Evolutionary conservation across 2,797 vertebrate species (phyloP), one percentile per base, ranked within the genome.

Genomic region (Macropus fuliginosus): DNA sequence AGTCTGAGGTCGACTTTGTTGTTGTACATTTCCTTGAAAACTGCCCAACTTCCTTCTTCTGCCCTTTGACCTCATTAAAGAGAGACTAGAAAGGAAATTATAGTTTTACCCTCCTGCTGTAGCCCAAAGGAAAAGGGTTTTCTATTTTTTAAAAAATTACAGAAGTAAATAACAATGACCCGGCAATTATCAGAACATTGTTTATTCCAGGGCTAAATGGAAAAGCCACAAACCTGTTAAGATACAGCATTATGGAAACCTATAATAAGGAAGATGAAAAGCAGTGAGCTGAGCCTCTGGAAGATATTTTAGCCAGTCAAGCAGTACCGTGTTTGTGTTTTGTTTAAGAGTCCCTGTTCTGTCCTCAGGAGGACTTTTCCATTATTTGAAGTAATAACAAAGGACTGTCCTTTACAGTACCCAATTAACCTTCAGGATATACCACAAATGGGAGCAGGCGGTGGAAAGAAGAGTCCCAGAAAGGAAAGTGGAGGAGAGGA

Each of bases 21-120:
- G 91, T 62, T 91, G 0, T 91, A 94, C 90, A 18, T 9, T 66
- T 92, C 3, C 94, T 97, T 97, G 91, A 92, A 94, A 52, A 87
- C 95, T 93, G 11, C 91, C 98, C 92, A 97, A 94, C 94, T 98
- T 56, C 92, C 95, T 97, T 95, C 92, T 95, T 52, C 95, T 98
- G 98, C 97, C 96, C 97, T 98, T 96, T 92, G 95, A 96, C 97
- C 97, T 98, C 98, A 95, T 98, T 98, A 98, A 97, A 93, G 92
- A 14, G 95, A 98, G 95, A 91, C 92, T 96, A 97, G 90, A 59
- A 97, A 95, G 97, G 94, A 98, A 98, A 98, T 97, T 95, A 97
- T 91, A 97, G 97, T 91, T 54, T 98, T 81, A 52, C 55, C 96
- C 57, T 93, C 95, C 97, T 59, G n/a, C 91, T 94, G 92, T 95